Percentiles rank a stretch among this genome's conserved stretches.
These are phyloP conservation scores for Myiotriccus ornatus DNA, from an alignment of 2,797 vertebrate genomes.

Conservation along the genomic window DNA sequence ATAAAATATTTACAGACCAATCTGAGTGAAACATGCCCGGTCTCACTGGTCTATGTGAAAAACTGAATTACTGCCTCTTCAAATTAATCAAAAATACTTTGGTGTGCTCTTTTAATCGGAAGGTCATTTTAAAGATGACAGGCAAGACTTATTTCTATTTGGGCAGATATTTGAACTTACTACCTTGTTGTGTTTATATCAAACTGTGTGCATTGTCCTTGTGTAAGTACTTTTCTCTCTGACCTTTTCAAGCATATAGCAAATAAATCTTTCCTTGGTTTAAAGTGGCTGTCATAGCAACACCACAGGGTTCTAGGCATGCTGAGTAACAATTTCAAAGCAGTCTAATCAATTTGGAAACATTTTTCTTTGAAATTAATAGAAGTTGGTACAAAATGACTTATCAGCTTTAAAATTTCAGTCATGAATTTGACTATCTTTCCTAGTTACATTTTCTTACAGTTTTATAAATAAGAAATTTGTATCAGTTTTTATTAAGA, in stretches of 20 bases:
- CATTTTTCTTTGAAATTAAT: background rate
- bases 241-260: conserved; percentile 33
- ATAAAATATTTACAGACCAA: conserved; percentile 24
- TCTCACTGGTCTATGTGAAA: background rate
- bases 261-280: conserved; percentile 42
- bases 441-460: background rate
- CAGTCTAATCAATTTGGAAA: background rate
- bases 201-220: conserved; percentile 30
- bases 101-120: background rate
- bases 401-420: background rate
- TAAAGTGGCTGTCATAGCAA: conserved; percentile 34
- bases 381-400: background rate
- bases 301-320: background rate
- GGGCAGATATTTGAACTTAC: conserved; percentile 28
- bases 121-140: conserved; percentile 31
- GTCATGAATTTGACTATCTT: background rate
- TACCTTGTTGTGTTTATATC: conserved; percentile 15
- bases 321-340: conserved; percentile 4
- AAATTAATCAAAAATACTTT: background rate
- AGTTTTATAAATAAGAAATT: background rate
- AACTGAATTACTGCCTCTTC: background rate
- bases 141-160: background rate
- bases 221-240: conserved; percentile 22
- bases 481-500: background rate
- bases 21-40: background rate